Evolutionary conservation across 2,888 invertebrate genomes (phyloP), one percentile per base, ranked within the genome.

Genomic region (Drosophila anceps): DNA sequence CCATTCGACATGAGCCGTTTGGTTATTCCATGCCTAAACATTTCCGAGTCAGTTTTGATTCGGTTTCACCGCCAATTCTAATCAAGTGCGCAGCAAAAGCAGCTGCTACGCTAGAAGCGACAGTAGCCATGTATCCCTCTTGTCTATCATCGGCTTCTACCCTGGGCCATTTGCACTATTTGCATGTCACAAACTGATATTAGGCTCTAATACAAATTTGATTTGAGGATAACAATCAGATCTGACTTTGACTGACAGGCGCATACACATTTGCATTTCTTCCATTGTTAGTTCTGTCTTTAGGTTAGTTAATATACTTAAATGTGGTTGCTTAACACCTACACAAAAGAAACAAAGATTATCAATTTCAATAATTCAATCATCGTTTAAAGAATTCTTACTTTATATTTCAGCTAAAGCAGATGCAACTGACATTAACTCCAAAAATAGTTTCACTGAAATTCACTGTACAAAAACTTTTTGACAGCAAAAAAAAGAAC

Each of bases 1-100:
- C 46, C 39, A 33, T 24, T 50, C 48, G 73, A 31, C 68, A 73
- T 62, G 58, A 62, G 65, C 48, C 63, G 44, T 54, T 62, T 63
- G 69, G 27, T 53, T 41, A 41, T 65, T 41, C 57, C 54, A 46
- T 48, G 71, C 66, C 82, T 79, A 79, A 79, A 68, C 72, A 60
- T 70, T 68, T 58, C 59, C 50, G 37, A 67, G 69, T 66, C 73
- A 55, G 55, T 37, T 71, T 57, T 43, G 48, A 37, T 59, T 59
- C 39, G 29, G 44, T 64, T 54, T 71, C 48, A 62, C 60, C 77
- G 82, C 61, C 82, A 69, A 77, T 73, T 84, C 80, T 68, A 84
- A 85, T 86, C 82, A 80, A 88, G 77, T 79, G 80, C 69, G 77
- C 73, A 57, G 24, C 64, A 61, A 18, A 44, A 53, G n/a, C 37